Evolutionary conservation across 2,888 invertebrate species (phyloP).

Genomic region (Callimorpha dominula): DNA sequence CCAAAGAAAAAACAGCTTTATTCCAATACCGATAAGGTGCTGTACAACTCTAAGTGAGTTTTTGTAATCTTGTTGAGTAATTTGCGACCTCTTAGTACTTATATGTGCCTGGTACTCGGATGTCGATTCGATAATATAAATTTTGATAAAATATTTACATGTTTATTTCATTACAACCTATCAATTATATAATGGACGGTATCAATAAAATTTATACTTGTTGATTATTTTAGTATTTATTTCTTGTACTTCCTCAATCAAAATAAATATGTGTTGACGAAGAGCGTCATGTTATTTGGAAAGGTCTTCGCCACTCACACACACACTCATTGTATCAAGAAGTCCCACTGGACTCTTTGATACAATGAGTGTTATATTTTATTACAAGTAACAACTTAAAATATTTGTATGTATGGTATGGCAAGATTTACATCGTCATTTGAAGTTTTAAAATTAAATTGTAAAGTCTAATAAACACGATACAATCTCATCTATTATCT

Average conservation of each 20-base stretch:
- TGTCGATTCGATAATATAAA: constrained; percentile 58
- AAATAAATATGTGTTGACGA: background rate
- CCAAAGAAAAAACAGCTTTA: constrained; percentile 54
- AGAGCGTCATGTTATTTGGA: background rate
- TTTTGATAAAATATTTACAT: constrained; percentile 56
- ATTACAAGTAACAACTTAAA: too few relatives aligned
- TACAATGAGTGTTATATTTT: background rate
- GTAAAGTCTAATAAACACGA: too few relatives aligned
- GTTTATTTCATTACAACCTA: constrained; percentile 40
- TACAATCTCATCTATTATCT: too few relatives aligned
- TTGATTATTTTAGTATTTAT: constrained; percentile 1
- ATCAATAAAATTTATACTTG: constrained; percentile 15
- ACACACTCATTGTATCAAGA: too few relatives aligned
- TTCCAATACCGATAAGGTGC: constrained; percentile 22
- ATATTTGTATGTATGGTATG: too few relatives aligned
- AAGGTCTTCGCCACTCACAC: background rate
- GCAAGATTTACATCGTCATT: too few relatives aligned
- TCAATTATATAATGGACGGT: constrained; percentile 16
- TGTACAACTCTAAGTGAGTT: constrained; percentile 19
- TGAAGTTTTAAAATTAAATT: too few relatives aligned
- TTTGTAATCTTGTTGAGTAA: constrained; percentile 60
- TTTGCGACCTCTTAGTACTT: constrained; percentile 75
- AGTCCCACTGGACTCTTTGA: background rate
- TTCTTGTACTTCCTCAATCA: background rate
- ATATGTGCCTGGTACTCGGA: constrained; percentile 70